phyloP scores from a whole-genome alignment of 2,797 vertebrate species.

The Cossypha polioptera region DNA sequence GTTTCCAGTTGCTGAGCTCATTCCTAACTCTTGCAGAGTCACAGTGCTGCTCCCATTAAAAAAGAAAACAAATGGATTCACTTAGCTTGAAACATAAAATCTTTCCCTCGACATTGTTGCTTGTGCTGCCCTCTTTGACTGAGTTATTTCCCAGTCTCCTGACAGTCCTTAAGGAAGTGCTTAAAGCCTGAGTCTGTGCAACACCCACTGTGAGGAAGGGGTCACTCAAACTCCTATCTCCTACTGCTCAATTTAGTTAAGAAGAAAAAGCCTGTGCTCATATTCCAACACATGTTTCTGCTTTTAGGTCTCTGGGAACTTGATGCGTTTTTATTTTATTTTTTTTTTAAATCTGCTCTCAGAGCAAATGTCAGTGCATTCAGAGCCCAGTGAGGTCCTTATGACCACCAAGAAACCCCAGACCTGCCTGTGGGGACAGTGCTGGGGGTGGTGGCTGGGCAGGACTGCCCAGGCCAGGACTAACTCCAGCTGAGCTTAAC shows the following conservation, averaged over 20 bases:
- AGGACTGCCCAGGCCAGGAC: neutral
- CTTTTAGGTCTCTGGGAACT: slow-evolving; percentile 40
- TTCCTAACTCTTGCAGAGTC: slow-evolving; percentile 48
- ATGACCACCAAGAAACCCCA: neutral
- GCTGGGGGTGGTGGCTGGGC: neutral
- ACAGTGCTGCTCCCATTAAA: slow-evolving; percentile 17
- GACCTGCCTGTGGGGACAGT: fast-evolving
- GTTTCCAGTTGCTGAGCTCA: slow-evolving; percentile 46
- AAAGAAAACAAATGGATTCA: slow-evolving; percentile 58
- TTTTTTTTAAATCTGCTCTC: neutral
- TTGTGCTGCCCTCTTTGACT: slow-evolving; percentile 28
- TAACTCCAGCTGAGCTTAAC: neutral
- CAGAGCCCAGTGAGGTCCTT: neutral
- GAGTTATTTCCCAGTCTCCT: slow-evolving; percentile 24
- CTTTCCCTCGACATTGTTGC: slow-evolving; percentile 23
- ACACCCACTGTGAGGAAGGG: slow-evolving; percentile 43
- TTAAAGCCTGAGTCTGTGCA: neutral
- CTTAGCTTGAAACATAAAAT: slow-evolving; percentile 50
- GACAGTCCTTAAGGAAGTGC: slow-evolving; percentile 31
- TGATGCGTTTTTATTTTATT: neutral
- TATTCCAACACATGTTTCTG: slow-evolving; percentile 65
- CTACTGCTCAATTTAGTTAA: slow-evolving; percentile 10
- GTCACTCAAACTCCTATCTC: slow-evolving; percentile 22
- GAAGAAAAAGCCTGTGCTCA: slow-evolving; percentile 4
- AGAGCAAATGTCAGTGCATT: slow-evolving; percentile 16